These are phyloP conservation scores for Xiphophorus maculatus DNA, from an alignment of 2,113 vertebrate species.

Conservation along the genomic window DNA sequence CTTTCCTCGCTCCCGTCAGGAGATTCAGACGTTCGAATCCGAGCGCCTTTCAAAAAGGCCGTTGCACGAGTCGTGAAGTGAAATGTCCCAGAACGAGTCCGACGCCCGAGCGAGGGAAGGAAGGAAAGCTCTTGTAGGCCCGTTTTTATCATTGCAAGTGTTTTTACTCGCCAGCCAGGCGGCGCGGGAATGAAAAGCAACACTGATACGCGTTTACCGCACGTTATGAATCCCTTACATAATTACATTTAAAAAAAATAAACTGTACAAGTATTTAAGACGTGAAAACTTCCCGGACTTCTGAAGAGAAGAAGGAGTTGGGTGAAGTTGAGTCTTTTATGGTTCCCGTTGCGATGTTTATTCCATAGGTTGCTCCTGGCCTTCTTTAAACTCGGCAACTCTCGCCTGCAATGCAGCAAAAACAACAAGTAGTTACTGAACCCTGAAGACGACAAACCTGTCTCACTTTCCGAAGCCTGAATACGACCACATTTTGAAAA, in stretches of 20 bases:
- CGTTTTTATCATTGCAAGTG: constrained; percentile 1
- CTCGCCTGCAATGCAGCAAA: constrained; percentile 74
- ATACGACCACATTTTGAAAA: too few relatives aligned
- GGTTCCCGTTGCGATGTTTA: constrained; percentile 49
- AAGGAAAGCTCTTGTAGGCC: not conserved
- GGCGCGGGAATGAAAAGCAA: constrained; percentile 11
- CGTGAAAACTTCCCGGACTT: not conserved
- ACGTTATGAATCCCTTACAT: constrained; percentile 12
- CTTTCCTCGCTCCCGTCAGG: constrained; percentile 11
- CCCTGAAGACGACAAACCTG: too few relatives aligned
- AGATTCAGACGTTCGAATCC: constrained; percentile 27
- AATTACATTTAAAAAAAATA: not conserved
- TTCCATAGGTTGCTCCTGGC: constrained; percentile 81
- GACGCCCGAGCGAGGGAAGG: not conserved
- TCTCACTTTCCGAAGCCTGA: too few relatives aligned
- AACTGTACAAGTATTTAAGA: constrained; percentile 48
- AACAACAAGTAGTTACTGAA: not conserved
- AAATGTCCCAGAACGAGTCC: constrained; percentile 1
- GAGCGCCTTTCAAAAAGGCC: constrained; percentile 12
- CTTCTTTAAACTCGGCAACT: constrained; percentile 85
- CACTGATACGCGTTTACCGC: constrained; percentile 1
- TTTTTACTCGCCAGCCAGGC: constrained; percentile 23
- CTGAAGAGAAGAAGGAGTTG: not conserved
- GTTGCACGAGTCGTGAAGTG: constrained; percentile 22
- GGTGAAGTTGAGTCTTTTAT: not conserved